Evolutionary conservation across 2,113 vertebrate species (phyloP), one percentile per base, ranked within the genome.

Genomic region (Ailuropoda melanoleuca): DNA sequence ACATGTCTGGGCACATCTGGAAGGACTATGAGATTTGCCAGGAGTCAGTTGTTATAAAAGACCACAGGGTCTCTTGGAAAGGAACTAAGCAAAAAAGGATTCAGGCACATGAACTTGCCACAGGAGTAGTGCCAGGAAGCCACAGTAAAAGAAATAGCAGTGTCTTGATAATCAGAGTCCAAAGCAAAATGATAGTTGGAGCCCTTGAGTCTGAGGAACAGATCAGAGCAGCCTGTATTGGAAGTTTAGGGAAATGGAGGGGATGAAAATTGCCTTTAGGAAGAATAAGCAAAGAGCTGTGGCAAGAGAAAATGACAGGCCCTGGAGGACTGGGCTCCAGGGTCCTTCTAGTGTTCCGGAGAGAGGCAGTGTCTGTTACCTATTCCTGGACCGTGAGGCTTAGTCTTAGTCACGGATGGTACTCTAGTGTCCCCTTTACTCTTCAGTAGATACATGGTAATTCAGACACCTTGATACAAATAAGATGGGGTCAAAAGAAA

Each of bases 101-200:
- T 66, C 24, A 78, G 58, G 14, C 26, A 87, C n/a, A 60, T 60
- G 53, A 75, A 90, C 12, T 88, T 97, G 34, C 24, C 8, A 58
- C 13, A 72, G 43, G 39, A 37, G 1, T 77, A 31, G 26, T 58
- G 37, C 66, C 86, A 34, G 18, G 72, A 92, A 64, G 26, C 34
- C 48, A 89, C 31, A 4, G n/a, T 86, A 81, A 91, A 64, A 88
- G 50, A 81, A 92, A 77, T 75, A 88, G 43, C n/a, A 89, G 82
- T 75, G 17, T 89, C 19, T 90, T 74, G 55, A 53, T 78, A 64
- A 62, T 85, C 18, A 74, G 46, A 70, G 13, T 29, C 17, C 15
- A 85, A 93, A 95, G 19, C 14, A 80, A 88, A 85, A 97, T 34
- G 64, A 94, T 43, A 53, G n/a, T 26, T 90, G 62, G 29, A 96